Percentiles rank a stretch among this genome's conserved stretches.
Evolutionary conservation across 2,113 vertebrate genomes (phyloP).

Genomic region (Epinephelus lanceolatus): DNA sequence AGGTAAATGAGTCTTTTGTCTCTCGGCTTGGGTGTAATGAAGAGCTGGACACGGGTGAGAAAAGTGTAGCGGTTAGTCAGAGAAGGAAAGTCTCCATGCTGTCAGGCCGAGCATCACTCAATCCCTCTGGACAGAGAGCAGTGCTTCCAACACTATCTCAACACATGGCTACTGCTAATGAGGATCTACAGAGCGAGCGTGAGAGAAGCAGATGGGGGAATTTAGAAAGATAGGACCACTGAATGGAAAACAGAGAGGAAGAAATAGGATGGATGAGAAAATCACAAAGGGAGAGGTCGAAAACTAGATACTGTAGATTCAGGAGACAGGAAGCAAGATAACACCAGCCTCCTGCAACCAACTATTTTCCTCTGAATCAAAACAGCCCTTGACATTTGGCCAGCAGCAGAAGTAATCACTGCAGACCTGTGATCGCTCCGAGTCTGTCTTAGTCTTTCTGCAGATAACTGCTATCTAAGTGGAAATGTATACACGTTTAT

Average conservation of each 20-base stretch:
- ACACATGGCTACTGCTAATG: conserved; percentile 29
- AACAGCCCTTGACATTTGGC: conserved; percentile 63
- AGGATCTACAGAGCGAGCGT: conserved; percentile 33
- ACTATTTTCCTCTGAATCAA: conserved; percentile 46
- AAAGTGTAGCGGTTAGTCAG: conserved; percentile 32
- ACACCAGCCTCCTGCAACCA: conserved; percentile 25
- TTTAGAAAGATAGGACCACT: conserved; percentile 6
- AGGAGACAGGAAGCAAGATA: conserved; percentile 21
- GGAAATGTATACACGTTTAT: conserved; percentile 29
- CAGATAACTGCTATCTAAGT: conserved; percentile 38
- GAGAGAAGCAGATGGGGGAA: conserved; percentile 5
- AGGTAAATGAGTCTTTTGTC: conserved; percentile 41
- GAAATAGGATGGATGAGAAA: conserved; percentile 24
- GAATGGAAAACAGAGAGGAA: conserved; percentile 14
- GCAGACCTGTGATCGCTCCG: conserved; percentile 23
- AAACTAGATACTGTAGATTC: conserved; percentile 13
- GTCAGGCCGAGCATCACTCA: conserved; percentile 24
- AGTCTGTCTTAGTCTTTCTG: conserved; percentile 16
- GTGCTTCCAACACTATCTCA: conserved; percentile 30
- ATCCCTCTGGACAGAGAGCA: conserved; percentile 12
- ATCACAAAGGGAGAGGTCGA: conserved; percentile 15
- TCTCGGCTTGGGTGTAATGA: conserved; percentile 12
- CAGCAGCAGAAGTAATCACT: conserved; percentile 51
- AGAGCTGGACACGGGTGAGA: conserved; percentile 4
- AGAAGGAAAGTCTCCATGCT: conserved; percentile 18